Evolutionary conservation across 2,113 vertebrate genomes (phyloP).

Genomic region (Semnornis frantzii): DNA sequence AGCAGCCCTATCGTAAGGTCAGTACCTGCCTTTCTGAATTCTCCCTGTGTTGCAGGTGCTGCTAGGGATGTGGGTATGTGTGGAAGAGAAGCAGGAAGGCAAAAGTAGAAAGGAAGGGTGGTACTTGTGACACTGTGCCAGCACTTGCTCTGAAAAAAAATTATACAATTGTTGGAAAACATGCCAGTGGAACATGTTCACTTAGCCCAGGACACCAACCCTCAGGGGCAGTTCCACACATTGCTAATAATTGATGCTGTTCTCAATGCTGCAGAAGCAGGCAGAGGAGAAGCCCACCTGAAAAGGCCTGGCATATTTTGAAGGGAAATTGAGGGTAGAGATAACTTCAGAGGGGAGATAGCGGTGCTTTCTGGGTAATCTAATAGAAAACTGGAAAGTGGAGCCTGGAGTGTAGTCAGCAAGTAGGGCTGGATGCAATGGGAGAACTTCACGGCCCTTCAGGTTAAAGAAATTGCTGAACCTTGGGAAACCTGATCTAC

Average conservation of each 20-base stretch:
- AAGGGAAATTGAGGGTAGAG: background rate
- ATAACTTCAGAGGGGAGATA: background rate
- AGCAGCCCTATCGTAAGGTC: fast-evolving
- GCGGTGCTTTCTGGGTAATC: background rate
- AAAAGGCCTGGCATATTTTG: background rate
- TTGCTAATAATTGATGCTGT: background rate
- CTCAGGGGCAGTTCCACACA: background rate
- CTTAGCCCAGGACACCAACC: background rate
- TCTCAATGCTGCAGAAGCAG: background rate
- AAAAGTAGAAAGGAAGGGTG: background rate
- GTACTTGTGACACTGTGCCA: background rate
- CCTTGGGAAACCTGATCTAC: background rate
- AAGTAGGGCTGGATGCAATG: background rate
- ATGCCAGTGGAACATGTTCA: fast-evolving
- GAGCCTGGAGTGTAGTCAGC: background rate
- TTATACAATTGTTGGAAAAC: background rate
- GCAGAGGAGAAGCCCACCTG: background rate
- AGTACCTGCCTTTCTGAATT: fast-evolving
- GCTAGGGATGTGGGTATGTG: fast-evolving
- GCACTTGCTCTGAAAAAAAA: background rate
- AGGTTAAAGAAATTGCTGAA: background rate
- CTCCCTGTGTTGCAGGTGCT: fast-evolving
- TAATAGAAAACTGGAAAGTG: background rate
- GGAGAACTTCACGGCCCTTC: background rate
- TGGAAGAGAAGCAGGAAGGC: background rate